Evolutionary conservation across 2,888 invertebrate species (phyloP), one percentile per base, ranked within the genome.

Genomic region (Mesorhabditis spiculigera): DNA sequence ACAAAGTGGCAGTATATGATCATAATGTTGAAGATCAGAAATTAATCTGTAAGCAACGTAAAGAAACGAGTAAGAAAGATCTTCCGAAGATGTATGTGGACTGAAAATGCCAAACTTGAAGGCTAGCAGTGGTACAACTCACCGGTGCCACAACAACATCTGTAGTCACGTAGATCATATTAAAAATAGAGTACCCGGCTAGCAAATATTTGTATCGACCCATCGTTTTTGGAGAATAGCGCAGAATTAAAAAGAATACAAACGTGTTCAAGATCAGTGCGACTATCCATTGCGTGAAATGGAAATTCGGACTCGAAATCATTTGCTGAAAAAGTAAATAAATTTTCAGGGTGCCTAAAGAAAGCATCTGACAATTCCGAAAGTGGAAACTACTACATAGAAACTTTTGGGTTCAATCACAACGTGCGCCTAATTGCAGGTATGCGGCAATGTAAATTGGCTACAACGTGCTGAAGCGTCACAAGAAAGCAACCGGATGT

Each of bases 121-220:
- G 28, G 28, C 28, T 28, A 50, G 58, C 58, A 50, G 8, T 50
- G n/a, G 58, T 50, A 50, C n/a, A 50, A 50, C 58, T 50, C 58
- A 50, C 58, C 58, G 58, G 58, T 50, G 58, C 58, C 58, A 50
- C 58, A 10, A 50, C 58, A 13, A 50, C 58, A 50, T 50, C 58
- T 50, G n/a, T 10, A 50, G 58, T 50, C 58, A n/a, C n/a, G 58
- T 50, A 50, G 58, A n/a, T n/a, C 8, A 50, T n/a, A 50, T 50
- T 50, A 50, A 50, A 50, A 10, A 50, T 10, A 13, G 58, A 50
- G n/a, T 50, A 50, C 8, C 8, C 58, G n/a, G 58, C 58, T n/a
- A 50, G n/a, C 10, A 50, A n/a, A 10, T n/a, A 50, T 50, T 10
- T 10, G n/a, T 50, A 50, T 50, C n/a, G 8, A 10, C 58, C 58